Evolutionary conservation across 1,140 invertebrate genomes (phyloP).

Genomic region (Calephelis nemesis): DNA sequence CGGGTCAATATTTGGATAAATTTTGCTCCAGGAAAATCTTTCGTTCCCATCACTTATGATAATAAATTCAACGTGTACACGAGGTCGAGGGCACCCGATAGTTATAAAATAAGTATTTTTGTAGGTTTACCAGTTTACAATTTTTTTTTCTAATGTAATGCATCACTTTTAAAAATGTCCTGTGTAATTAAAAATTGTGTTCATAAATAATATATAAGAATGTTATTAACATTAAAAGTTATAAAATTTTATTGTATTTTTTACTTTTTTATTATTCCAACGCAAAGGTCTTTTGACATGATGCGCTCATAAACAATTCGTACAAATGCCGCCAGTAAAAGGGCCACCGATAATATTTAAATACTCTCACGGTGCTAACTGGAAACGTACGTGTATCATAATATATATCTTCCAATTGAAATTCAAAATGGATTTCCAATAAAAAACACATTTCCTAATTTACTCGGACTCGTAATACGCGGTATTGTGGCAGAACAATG

Average conservation of each 20-base stretch:
- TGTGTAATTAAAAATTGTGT: conserved; percentile 17
- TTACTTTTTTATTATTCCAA: conserved; percentile 28
- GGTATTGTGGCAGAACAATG: conserved; percentile 68
- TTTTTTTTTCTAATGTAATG: no score
- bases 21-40: no score
- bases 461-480: conserved; percentile 53
- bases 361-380: conserved; percentile 68
- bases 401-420: conserved; percentile 59
- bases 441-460: conserved; percentile 77
- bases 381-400: conserved; percentile 69
- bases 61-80: no score
- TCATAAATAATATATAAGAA: no score
- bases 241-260: background rate
- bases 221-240: no score
- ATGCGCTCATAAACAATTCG: conserved; percentile 36
- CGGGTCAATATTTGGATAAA: no score
- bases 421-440: conserved; percentile 69
- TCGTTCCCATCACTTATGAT: no score
- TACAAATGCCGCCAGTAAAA: conserved; percentile 35
- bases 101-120: no score
- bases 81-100: no score
- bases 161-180: conserved; percentile 21
- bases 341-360: conserved; percentile 49
- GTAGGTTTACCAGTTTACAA: no score
- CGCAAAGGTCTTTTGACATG: conserved; percentile 32